Percentiles rank a stretch among this genome's conserved stretches.
Conservation (phyloP, 2,888 invertebrate species). For the Dioctria rufipes region DNA sequence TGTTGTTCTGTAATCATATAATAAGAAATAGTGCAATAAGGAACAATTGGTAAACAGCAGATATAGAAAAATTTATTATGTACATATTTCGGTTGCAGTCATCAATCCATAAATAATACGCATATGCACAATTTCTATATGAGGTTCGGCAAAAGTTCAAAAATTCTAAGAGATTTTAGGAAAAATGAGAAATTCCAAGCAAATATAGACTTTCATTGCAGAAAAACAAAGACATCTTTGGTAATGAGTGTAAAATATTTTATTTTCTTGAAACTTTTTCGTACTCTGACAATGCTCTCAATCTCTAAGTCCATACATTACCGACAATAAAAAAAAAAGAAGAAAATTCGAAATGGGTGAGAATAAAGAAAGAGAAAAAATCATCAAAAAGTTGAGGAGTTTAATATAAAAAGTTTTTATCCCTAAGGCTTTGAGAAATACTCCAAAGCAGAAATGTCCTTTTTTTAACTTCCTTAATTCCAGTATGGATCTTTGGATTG, state of each 20-base stretch:
- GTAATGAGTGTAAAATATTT: neutral
- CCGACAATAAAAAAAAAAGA: neutral
- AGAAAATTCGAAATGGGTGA: neutral
- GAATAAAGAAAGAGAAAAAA: constrained; percentile 13
- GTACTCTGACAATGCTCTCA: neutral
- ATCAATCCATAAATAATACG: too few species aligned
- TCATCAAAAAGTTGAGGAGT: constrained; percentile 11
- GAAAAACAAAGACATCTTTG: neutral
- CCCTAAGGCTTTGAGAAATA: neutral
- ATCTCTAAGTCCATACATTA: neutral
- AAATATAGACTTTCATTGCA: too few species aligned
- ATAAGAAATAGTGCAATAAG: too few species aligned
- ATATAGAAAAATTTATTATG: too few species aligned
- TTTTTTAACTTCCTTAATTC: neutral
- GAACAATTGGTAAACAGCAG: too few species aligned
- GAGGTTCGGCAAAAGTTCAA: too few species aligned
- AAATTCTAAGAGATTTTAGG: too few species aligned
- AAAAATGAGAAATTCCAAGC: too few species aligned
- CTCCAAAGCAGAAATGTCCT: neutral
- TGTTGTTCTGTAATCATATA: too few species aligned
- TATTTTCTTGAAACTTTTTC: neutral
- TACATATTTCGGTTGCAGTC: too few species aligned
- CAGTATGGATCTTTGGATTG: neutral
- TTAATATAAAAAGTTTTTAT: constrained; percentile 16
- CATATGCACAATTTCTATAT: too few species aligned